Evolutionary conservation across 2,888 invertebrate genomes (phyloP).

Genomic region (Therioaphis trifolii): DNA sequence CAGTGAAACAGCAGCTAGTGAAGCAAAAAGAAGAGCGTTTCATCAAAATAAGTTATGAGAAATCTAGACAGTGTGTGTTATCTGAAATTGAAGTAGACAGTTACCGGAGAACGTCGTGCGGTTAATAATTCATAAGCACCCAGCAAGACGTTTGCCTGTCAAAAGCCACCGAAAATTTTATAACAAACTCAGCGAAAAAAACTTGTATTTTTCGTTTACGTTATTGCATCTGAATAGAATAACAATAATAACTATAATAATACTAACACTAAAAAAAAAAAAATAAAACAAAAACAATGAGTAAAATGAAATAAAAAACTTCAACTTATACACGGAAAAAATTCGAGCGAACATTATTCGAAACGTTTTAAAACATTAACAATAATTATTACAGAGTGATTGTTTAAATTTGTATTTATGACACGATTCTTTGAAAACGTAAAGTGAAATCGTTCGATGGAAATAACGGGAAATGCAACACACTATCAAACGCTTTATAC

Average conservation of each 20-base stretch:
- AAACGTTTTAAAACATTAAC: no score
- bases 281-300: no score
- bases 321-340: no score
- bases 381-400: no score
- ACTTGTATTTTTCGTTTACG: neutral
- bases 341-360: no score
- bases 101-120: conserved; percentile 21
- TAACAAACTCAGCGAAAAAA: neutral
- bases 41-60: conserved; percentile 55
- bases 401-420: no score
- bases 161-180: conserved; percentile 26
- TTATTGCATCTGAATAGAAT: conserved; percentile 1
- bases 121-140: conserved; percentile 56
- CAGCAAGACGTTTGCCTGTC: conserved; percentile 53
- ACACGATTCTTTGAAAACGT: no score
- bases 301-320: no score
- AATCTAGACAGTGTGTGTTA: conserved; percentile 39
- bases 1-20: neutral
- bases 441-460: no score
- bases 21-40: conserved; percentile 36
- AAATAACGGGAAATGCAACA: no score
- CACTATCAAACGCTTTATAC: no score
- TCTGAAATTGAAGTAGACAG: conserved; percentile 54
- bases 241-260: neutral
- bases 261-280: no score